Percentiles rank a stretch among this genome's conserved stretches.
phyloP scores from a whole-genome alignment of 2,113 vertebrate genomes.

The Sylvia atricapilla region DNA sequence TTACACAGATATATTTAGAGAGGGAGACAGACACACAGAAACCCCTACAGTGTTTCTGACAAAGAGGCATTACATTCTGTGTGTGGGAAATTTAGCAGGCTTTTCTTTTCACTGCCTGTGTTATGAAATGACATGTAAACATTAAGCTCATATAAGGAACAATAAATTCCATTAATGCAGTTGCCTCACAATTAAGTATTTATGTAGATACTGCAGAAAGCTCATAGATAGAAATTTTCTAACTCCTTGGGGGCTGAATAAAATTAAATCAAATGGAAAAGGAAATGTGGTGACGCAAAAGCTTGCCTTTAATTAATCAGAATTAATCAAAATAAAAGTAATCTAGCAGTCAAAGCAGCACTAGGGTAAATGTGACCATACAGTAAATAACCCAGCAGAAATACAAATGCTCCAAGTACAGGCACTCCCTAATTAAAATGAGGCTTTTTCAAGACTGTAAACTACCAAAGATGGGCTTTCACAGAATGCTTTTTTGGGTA shows the following conservation, averaged over 20 bases:
- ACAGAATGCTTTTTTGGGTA: background rate
- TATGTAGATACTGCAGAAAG: background rate
- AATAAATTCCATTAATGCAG: conserved; percentile 1
- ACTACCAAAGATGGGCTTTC: background rate
- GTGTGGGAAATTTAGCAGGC: background rate
- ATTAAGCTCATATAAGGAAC: background rate
- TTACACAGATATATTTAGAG: background rate
- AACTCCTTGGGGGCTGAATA: background rate
- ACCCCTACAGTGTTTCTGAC: background rate
- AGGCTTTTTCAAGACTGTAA: background rate
- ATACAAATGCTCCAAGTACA: background rate
- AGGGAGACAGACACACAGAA: background rate
- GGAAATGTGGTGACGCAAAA: conserved; percentile 1
- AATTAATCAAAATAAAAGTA: conserved; percentile 11
- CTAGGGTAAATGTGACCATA: background rate
- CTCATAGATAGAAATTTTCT: background rate
- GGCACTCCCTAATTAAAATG: background rate
- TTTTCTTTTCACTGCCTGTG: background rate
- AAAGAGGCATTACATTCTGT: background rate
- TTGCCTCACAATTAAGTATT: conserved; percentile 3
- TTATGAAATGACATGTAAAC: background rate
- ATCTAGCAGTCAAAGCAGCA: background rate
- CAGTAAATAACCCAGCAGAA: background rate
- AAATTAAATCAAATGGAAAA: conserved; percentile 35
- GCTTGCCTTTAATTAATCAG: background rate